Evolutionary conservation across 2,888 invertebrate genomes (phyloP).

Genomic region (Philopedon plagiatum): DNA sequence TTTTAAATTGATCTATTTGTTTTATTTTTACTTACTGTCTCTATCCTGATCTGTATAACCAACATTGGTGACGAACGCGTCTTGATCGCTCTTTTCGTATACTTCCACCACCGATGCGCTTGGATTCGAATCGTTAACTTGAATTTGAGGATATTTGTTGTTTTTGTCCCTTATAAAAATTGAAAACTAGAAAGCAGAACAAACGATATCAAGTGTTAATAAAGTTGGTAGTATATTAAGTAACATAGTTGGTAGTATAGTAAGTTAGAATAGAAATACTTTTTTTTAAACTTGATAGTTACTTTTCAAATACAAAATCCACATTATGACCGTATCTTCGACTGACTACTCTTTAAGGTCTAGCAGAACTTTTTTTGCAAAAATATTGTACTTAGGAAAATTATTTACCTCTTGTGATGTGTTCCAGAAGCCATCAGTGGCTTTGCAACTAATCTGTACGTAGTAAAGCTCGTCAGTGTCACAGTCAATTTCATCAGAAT

Average conservation of each 20-base stretch:
- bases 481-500: conserved; percentile 70
- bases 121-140: conserved; percentile 23
- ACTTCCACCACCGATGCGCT: conserved; percentile 56
- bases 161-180: conserved; percentile 76
- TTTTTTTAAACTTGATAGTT: too few relatives aligned
- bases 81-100: conserved; percentile 70
- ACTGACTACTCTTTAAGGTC: too few relatives aligned
- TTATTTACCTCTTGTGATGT: conserved; percentile 67
- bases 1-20: too few relatives aligned
- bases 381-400: background rate
- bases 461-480: conserved; percentile 68
- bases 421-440: conserved; percentile 68
- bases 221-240: too few relatives aligned
- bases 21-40: conserved; percentile 71
- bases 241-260: too few relatives aligned
- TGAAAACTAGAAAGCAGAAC: conserved; percentile 67
- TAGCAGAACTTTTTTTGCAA: background rate
- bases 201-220: too few relatives aligned
- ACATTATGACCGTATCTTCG: too few relatives aligned
- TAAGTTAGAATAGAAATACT: too few relatives aligned
- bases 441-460: conserved; percentile 72
- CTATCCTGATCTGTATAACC: conserved; percentile 72
- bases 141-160: conserved; percentile 70
- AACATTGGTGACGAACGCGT: conserved; percentile 67
- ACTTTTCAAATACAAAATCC: too few relatives aligned